phyloP scores from a whole-genome alignment of 2,113 vertebrate species.

The Noctilio leporinus region DNA sequence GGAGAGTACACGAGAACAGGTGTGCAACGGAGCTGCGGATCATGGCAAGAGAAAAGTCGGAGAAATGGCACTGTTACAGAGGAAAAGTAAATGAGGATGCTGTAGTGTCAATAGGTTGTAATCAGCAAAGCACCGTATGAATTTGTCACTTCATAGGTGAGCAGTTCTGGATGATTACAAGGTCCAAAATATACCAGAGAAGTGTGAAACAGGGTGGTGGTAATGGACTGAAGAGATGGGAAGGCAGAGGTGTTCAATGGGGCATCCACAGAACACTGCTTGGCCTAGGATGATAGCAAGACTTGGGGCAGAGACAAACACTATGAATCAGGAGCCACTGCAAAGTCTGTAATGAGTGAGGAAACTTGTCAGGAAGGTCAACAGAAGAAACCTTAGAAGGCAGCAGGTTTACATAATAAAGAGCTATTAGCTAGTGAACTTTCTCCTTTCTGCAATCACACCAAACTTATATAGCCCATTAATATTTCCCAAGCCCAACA shows the following conservation, averaged over 20 bases:
- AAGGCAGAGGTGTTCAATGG: neutral
- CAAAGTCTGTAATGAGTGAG: neutral
- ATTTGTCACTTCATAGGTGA: neutral
- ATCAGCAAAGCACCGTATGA: neutral
- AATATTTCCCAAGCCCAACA: neutral
- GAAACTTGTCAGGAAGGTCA: neutral
- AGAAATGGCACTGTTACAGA: neutral
- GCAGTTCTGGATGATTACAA: neutral
- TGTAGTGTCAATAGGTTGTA: neutral
- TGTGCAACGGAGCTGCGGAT: neutral
- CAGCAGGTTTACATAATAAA: neutral
- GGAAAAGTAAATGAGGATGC: neutral
- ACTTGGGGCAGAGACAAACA: neutral
- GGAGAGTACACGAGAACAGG: neutral
- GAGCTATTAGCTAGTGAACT: neutral
- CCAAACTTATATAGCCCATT: neutral
- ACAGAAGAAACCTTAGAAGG: neutral
- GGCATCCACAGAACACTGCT: neutral
- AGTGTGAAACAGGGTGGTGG: neutral
- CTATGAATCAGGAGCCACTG: neutral
- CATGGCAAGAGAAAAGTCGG: neutral
- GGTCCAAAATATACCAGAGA: neutral
- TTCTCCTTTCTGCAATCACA: neutral
- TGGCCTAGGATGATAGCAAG: neutral
- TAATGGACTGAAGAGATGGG: neutral